A percentile compares a stretch with the other conserved stretches of the same genome.
Evolutionary conservation across 2,797 vertebrate genomes (phyloP).

Genomic region (Salmo trutta): DNA sequence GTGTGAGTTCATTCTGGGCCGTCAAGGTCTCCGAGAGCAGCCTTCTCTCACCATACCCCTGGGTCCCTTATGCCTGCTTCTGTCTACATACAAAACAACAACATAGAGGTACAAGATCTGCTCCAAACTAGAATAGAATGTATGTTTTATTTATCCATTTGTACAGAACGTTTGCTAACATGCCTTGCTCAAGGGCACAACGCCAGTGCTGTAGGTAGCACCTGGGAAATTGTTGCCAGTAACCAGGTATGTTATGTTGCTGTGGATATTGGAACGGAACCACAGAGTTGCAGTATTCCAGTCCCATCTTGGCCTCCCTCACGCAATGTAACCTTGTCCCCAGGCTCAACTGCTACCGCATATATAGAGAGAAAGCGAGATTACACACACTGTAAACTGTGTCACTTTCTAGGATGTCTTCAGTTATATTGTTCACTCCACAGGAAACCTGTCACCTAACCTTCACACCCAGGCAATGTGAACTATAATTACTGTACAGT

Average conservation of each 20-base stretch:
- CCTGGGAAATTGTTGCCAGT: too few relatives aligned
- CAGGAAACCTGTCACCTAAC: neutral
- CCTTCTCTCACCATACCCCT: neutral
- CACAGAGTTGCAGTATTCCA: neutral
- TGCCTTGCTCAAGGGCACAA: neutral
- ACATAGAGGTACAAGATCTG: neutral
- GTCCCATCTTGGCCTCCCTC: neutral
- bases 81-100: neutral
- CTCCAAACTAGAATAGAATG: neutral
- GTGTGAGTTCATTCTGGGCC: neutral
- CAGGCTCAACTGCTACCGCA: too few relatives aligned
- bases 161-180: neutral
- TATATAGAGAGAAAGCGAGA: too few relatives aligned
- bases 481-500: neutral
- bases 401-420: neutral
- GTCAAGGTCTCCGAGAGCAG: neutral
- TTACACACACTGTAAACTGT: neutral
- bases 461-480: neutral
- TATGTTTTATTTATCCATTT: neutral
- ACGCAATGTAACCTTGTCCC: too few relatives aligned
- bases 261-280: too few relatives aligned
- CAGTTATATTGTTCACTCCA: neutral
- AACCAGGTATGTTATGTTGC: too few relatives aligned
- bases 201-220: neutral
- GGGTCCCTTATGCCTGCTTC: neutral